A percentile compares a stretch with the other conserved stretches of the same genome.
Evolutionary conservation across 2,113 vertebrate species (phyloP).

Genomic region (Stictonetta naevosa): DNA sequence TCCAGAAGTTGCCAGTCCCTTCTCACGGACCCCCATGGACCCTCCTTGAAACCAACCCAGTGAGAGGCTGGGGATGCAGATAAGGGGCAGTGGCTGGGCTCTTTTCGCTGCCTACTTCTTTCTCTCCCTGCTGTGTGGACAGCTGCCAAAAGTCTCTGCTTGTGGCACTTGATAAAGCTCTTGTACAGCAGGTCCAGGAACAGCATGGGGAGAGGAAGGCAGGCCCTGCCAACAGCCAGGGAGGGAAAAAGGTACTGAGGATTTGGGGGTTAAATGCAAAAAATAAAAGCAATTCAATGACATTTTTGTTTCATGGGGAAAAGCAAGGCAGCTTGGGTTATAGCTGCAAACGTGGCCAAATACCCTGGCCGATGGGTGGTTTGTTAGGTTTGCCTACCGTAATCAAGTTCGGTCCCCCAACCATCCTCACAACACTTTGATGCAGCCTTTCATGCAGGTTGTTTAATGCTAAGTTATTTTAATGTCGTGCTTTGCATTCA

Average conservation of each 20-base stretch:
- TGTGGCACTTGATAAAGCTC: slow-evolving; percentile 40
- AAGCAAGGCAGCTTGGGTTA: not conserved
- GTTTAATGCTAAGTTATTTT: not conserved
- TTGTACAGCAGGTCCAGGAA: not conserved
- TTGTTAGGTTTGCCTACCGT: not conserved
- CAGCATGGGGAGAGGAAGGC: not conserved
- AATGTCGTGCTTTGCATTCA: not conserved
- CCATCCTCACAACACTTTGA: not conserved
- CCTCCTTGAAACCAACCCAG: not conserved
- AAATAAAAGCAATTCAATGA: not conserved
- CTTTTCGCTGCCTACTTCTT: not conserved
- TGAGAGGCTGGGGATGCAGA: not conserved
- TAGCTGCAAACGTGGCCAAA: not conserved
- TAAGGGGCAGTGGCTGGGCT: not conserved
- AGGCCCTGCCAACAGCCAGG: not conserved
- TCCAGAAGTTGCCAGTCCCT: not conserved
- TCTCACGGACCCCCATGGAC: not conserved
- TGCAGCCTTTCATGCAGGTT: not conserved
- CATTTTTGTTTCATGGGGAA: not conserved
- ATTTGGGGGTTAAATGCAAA: not conserved
- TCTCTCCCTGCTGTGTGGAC: not conserved
- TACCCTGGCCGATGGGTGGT: accelerated
- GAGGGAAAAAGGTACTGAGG: not conserved
- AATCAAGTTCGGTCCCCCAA: too few species aligned
- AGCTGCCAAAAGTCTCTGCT: slow-evolving; percentile 46